Evolutionary conservation across 2,113 vertebrate genomes (phyloP), one percentile per base, ranked within the genome.

Genomic region (Rhinichthys klamathensis): DNA sequence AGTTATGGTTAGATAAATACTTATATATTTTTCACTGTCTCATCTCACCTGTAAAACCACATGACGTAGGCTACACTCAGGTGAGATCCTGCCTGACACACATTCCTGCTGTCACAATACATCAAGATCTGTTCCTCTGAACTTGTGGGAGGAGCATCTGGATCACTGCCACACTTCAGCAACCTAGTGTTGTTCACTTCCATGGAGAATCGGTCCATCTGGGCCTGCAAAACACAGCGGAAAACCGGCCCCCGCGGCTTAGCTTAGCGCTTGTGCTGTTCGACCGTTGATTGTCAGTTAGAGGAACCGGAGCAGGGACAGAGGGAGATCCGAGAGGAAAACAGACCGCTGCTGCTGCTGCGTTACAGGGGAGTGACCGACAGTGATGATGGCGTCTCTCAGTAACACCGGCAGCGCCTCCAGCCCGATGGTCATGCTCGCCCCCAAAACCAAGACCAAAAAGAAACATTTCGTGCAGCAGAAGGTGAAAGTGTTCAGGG

Each of bases 401-500:
- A 92, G 93, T 10, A 92, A 92, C 84, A 91, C 94, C 67, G 93
- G 92, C 75, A 91, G 94, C 80, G 87, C 88, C 21, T 93, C 93
- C 80, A 94, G 92, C 56, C 93, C 94, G 30, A 94, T 96, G 90
- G 95, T 96, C 75, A 94, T 96, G 16, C 89, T 95, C 83, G 95
- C 93, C 13, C 93, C 95, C 46, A 96, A 96, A 87, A 96, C 96
- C 13, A 98, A 98, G 91, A 98, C 96, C 25, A 98, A 98, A 90
- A 97, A 98, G 95, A 98, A 97, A 74, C 97, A 97, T 38, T 98
- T 98, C 77, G 97, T 98, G 21, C 96, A 97, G 91, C 97, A 98
- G 95, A 97, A 97, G 89, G 95, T 98, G 92, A 97, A 97, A 89
- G 96, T 97, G 88, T 97, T 98, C 80, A 95, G 96, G 60, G 96